These are phyloP conservation scores for Charadrius vociferus DNA, from an alignment of 2,113 vertebrate genomes.

Conservation along the genomic window DNA sequence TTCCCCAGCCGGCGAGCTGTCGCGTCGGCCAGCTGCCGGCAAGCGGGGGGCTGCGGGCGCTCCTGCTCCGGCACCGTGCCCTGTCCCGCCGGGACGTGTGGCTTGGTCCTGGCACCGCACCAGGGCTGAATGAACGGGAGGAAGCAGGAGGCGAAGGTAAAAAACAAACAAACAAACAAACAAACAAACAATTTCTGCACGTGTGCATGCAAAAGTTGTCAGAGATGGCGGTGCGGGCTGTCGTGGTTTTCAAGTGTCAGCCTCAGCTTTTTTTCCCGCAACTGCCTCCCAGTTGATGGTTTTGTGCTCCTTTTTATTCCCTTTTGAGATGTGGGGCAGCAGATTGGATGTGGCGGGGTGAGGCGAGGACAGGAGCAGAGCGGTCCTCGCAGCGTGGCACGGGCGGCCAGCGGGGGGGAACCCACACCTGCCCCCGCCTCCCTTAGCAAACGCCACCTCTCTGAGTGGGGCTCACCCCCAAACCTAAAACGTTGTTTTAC, in stretches of 20 bases:
- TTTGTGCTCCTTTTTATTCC: slow-evolving; percentile 18
- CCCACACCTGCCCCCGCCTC: neutral
- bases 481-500: neutral
- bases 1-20: neutral
- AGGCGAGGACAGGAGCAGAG: slow-evolving; percentile 54
- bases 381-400: neutral
- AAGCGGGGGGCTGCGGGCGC: neutral
- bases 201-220: neutral
- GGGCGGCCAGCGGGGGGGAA: neutral
- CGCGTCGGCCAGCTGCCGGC: neutral
- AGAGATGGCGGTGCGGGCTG: neutral
- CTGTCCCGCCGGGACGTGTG: neutral
- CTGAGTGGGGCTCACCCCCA: neutral
- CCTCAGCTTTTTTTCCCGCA: neutral
- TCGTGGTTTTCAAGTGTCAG: neutral
- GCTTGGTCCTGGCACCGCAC: neutral
- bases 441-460: neutral
- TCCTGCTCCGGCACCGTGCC: neutral
- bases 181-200: neutral
- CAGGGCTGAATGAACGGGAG: neutral
- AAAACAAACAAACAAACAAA: neutral
- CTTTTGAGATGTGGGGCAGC: slow-evolving; percentile 1
- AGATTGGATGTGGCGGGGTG: slow-evolving; percentile 45
- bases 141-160: neutral
- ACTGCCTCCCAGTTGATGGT: neutral